Percentiles rank a stretch among this genome's conserved stretches.
phyloP scores from a whole-genome alignment of 2,113 vertebrate species.

The Paralichthys olivaceus region DNA sequence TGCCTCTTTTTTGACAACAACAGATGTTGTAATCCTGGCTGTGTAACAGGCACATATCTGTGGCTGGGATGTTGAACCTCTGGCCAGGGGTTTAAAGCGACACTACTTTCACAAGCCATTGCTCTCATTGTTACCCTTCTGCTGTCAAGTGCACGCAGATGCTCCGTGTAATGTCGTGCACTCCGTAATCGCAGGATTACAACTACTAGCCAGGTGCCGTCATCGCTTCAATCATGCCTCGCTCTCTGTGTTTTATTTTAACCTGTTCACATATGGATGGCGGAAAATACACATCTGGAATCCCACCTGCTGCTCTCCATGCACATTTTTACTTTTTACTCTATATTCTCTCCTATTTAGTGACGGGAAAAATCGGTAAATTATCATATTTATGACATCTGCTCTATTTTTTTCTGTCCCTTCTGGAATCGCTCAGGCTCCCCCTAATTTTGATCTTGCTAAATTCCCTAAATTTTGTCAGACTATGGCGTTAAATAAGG shows the following conservation, averaged over 20 bases:
- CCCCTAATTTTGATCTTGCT: conserved; percentile 22
- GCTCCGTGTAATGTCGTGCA: conserved; percentile 42
- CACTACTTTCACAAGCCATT: conserved; percentile 66
- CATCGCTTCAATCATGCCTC: conserved; percentile 27
- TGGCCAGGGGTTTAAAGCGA: conserved; percentile 66
- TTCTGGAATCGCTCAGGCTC: conserved; percentile 15
- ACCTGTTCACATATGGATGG: background rate
- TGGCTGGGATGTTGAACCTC: conserved; percentile 39
- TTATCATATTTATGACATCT: conserved; percentile 24
- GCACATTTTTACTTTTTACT: background rate
- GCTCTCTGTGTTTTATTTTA: background rate
- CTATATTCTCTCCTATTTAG: background rate
- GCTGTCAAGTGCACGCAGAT: conserved; percentile 57
- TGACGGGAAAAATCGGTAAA: background rate
- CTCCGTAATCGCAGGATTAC: conserved; percentile 62
- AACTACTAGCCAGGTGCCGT: conserved; percentile 44
- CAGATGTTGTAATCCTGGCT: conserved; percentile 72
- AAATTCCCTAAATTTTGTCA: conserved; percentile 2
- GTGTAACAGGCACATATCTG: conserved; percentile 55
- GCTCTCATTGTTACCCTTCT: conserved; percentile 60
- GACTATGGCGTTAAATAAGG: conserved; percentile 9
- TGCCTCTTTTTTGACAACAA: conserved; percentile 51
- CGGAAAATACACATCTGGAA: background rate
- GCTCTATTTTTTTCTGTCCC: conserved; percentile 24
- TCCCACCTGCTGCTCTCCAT: background rate